Conservation (phyloP, 2,113 vertebrate genomes). For the Bambusicola thoracicus region DNA sequence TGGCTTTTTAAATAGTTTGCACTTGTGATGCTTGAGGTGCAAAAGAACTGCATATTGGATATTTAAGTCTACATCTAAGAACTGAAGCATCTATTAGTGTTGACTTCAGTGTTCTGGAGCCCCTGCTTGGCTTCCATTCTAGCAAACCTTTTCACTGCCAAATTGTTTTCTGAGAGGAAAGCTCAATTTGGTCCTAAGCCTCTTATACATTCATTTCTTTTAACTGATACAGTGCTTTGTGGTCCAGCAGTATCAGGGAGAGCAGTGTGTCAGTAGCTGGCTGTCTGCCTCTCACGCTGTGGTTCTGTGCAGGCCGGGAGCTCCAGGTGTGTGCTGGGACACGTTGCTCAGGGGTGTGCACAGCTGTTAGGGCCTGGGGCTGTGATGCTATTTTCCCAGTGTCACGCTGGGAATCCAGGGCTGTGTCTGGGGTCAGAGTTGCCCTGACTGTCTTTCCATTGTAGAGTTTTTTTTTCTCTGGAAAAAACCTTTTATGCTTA, state of each 20-base stretch:
- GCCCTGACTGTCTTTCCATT: not conserved
- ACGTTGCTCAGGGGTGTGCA: slow-evolving; percentile 36
- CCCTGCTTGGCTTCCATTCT: not conserved
- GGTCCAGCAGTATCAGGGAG: not conserved
- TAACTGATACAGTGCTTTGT: not conserved
- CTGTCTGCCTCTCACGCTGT: not conserved
- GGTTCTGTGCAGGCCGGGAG: slow-evolving; percentile 8
- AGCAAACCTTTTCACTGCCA: not conserved
- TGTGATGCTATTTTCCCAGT: not conserved
- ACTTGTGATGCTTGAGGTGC: not conserved
- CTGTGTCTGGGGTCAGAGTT: not conserved
- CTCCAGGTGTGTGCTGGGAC: not conserved
- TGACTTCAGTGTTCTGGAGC: not conserved
- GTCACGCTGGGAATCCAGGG: not conserved
- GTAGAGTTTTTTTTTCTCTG: not conserved
- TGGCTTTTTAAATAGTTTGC: not conserved
- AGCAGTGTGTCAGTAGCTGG: not conserved
- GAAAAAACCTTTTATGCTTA: not conserved
- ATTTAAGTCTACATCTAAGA: not conserved
- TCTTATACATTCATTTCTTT: not conserved
- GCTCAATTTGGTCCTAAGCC: not conserved
- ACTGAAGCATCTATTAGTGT: not conserved
- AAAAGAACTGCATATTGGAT: not conserved
- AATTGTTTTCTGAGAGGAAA: not conserved
- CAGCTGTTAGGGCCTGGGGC: slow-evolving; percentile 37